Conservation (phyloP, 2,113 vertebrate species). For the Chloropsis hardwickii region DNA sequence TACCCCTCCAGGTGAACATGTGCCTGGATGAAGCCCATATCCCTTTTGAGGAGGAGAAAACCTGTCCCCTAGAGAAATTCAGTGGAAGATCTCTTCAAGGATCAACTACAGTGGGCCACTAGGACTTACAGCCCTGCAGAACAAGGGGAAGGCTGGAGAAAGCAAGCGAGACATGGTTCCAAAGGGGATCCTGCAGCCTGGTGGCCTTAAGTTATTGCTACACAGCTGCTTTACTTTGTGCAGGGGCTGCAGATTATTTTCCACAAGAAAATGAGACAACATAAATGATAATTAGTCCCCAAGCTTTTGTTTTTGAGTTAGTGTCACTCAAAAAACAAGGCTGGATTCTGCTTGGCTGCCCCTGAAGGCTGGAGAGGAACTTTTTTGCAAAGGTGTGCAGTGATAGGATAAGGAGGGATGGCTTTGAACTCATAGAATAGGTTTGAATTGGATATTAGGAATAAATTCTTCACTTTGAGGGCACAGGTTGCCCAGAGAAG, state of each 20-base stretch:
- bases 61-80: not conserved
- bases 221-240: not conserved
- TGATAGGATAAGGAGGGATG: not conserved
- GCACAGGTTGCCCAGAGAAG: not conserved
- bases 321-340: not conserved
- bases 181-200: not conserved
- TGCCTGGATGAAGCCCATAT: not conserved
- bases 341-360: not conserved
- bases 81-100: not conserved
- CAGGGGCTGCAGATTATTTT: not conserved
- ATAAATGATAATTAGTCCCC: not conserved
- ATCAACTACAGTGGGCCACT: fast-evolving
- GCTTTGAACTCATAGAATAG: not conserved
- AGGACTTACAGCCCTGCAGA: not conserved
- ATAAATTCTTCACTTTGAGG: not conserved
- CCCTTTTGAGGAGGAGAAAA: not conserved
- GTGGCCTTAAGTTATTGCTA: not conserved
- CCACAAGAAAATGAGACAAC: not conserved
- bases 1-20: fast-evolving
- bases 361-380: not conserved
- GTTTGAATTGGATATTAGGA: not conserved
- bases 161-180: fast-evolving
- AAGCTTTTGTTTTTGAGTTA: not conserved
- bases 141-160: not conserved
- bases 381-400: not conserved